phyloP scores from a whole-genome alignment of 2,888 invertebrate genomes.

The Diarsia mendica region DNA sequence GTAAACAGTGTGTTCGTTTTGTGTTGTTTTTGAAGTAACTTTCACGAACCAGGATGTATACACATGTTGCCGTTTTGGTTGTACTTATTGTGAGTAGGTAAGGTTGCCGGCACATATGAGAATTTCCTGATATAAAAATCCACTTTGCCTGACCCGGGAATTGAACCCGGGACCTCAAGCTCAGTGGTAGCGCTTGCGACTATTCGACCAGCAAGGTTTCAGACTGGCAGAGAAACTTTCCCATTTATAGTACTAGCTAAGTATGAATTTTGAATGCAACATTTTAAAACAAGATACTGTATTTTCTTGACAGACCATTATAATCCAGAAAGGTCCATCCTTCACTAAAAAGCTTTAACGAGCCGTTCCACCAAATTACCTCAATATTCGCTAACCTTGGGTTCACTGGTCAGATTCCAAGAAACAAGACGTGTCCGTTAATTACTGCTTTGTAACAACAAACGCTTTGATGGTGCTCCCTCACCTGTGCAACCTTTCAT shows the following conservation, averaged over 20 bases:
- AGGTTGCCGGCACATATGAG: neutral
- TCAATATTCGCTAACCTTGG: constrained; percentile 33
- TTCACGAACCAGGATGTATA: neutral
- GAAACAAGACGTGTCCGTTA: constrained; percentile 51
- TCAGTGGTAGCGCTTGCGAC: too few relatives aligned
- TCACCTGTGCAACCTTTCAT: constrained; percentile 54
- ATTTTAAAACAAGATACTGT: neutral
- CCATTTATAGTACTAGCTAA: neutral
- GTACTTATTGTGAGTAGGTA: neutral
- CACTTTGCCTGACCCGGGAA: too few relatives aligned
- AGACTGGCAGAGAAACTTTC: neutral
- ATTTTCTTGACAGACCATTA: neutral
- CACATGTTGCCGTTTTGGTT: neutral
- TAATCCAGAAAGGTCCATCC: neutral
- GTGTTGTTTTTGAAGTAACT: neutral
- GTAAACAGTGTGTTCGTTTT: neutral
- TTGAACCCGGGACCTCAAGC: too few relatives aligned
- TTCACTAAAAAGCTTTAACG: constrained; percentile 8
- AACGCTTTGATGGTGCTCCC: constrained; percentile 54
- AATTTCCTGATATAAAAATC: too few relatives aligned
- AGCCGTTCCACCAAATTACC: constrained; percentile 41
- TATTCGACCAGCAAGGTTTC: too few relatives aligned
- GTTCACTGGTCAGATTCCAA: constrained; percentile 44
- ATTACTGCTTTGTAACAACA: constrained; percentile 53
- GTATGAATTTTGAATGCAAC: neutral